Percentiles rank a stretch among this genome's conserved stretches.
Evolutionary conservation across 2,888 invertebrate species (phyloP).

Genomic region (Gryllus longicercus): DNA sequence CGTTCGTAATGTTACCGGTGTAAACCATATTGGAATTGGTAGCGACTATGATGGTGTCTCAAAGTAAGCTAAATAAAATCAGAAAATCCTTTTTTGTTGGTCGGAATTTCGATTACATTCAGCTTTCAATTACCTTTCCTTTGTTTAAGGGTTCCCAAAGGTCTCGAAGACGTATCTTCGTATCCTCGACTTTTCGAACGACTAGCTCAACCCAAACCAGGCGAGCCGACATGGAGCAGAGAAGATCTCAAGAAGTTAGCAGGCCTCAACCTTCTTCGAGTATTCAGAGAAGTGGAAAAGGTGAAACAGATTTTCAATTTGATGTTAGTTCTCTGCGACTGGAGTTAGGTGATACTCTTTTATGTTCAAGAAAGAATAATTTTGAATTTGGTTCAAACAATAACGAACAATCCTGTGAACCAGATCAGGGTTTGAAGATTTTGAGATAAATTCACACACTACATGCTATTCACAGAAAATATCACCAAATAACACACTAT

Average conservation of each 20-base stretch:
- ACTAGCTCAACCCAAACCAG: conserved; percentile 41
- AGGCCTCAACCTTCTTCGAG: conserved; percentile 51
- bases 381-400: too few relatives aligned
- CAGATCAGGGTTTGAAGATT: too few relatives aligned
- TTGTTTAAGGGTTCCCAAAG: conserved; percentile 44
- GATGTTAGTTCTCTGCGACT: too few relatives aligned
- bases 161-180: conserved; percentile 53
- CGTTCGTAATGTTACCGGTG: conserved; percentile 50
- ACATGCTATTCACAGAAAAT: too few relatives aligned
- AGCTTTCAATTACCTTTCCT: too few relatives aligned
- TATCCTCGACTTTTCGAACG: conserved; percentile 52
- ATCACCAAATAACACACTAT: too few relatives aligned
- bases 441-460: too few relatives aligned
- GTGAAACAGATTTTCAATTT: conserved; percentile 32
- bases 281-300: conserved; percentile 48
- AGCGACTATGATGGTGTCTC: conserved; percentile 53
- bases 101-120: too few relatives aligned
- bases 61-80: background rate
- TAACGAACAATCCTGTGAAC: too few relatives aligned
- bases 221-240: conserved; percentile 46
- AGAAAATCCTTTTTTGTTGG: too few relatives aligned
- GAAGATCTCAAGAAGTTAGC: conserved; percentile 51
- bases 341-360: too few relatives aligned
- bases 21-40: conserved; percentile 54
- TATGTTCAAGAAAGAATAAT: too few relatives aligned